Evolutionary conservation across 2,888 invertebrate genomes (phyloP).

Genomic region (Conus canariensis): DNA sequence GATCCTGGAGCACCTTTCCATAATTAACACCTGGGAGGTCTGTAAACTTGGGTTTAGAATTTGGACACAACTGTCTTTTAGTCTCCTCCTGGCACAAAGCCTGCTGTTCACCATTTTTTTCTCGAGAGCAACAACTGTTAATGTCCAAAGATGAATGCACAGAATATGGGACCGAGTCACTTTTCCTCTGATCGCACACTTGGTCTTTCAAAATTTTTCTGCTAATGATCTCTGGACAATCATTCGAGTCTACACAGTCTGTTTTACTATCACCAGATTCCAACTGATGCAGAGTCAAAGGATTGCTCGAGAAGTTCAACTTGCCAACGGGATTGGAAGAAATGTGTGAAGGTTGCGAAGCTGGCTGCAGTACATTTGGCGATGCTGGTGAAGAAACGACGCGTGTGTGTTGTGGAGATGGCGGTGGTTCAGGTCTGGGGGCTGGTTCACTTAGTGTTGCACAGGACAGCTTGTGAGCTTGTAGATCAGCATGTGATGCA

Average conservation of each 20-base stretch:
- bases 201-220: neutral
- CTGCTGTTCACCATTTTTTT: neutral
- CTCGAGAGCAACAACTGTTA: neutral
- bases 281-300: neutral
- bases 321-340: neutral
- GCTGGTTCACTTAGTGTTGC: neutral
- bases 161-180: neutral
- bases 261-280: neutral
- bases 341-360: neutral
- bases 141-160: neutral
- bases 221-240: neutral
- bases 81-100: neutral
- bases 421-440: neutral
- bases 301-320: neutral
- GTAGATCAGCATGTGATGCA: neutral
- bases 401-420: neutral
- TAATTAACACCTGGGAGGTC: slow-evolving; percentile 11
- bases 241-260: neutral
- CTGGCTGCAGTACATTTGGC: neutral
- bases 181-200: neutral
- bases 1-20: slow-evolving; percentile 24
- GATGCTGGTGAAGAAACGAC: neutral
- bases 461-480: neutral
- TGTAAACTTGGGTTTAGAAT: neutral
- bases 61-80: neutral